Evolutionary conservation across 2,113 vertebrate genomes (phyloP).

Genomic region (Formicarius rufipectus): DNA sequence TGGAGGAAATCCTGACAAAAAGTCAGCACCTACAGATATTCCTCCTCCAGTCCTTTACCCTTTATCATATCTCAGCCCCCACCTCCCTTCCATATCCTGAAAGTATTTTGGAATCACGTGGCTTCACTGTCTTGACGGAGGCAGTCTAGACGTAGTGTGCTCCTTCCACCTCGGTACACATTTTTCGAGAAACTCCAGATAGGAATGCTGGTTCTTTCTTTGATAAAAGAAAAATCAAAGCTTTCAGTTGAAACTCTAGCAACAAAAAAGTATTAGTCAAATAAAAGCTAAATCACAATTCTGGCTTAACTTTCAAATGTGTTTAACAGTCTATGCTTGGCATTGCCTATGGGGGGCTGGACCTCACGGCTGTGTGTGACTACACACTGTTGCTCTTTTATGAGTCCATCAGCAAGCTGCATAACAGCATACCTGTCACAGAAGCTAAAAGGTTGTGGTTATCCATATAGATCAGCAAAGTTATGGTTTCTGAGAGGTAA

Average conservation of each 20-base stretch:
- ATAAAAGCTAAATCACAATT: not conserved
- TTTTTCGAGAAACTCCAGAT: not conserved
- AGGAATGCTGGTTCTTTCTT: not conserved
- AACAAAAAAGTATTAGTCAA: not conserved
- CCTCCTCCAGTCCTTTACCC: not conserved
- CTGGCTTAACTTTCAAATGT: not conserved
- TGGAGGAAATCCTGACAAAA: not conserved
- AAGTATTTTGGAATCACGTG: not conserved
- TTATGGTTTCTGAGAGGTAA: not conserved
- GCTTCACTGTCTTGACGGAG: not conserved
- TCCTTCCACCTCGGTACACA: not conserved
- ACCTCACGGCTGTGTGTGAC: not conserved
- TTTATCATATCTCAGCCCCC: not conserved
- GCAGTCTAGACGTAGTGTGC: too few relatives aligned
- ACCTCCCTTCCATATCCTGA: not conserved
- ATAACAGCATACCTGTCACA: not conserved
- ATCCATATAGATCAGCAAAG: not conserved
- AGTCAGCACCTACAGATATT: not conserved
- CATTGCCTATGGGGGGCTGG: fast-evolving
- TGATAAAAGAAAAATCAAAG: not conserved
- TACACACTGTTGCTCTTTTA: not conserved
- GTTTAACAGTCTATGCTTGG: not conserved
- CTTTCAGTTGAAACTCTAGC: not conserved
- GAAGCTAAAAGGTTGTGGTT: not conserved
- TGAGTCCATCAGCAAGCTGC: not conserved